Percentiles rank a stretch among this genome's conserved stretches.
Conservation (phyloP, 2,113 vertebrate species). For the Chaetura pelagica region DNA sequence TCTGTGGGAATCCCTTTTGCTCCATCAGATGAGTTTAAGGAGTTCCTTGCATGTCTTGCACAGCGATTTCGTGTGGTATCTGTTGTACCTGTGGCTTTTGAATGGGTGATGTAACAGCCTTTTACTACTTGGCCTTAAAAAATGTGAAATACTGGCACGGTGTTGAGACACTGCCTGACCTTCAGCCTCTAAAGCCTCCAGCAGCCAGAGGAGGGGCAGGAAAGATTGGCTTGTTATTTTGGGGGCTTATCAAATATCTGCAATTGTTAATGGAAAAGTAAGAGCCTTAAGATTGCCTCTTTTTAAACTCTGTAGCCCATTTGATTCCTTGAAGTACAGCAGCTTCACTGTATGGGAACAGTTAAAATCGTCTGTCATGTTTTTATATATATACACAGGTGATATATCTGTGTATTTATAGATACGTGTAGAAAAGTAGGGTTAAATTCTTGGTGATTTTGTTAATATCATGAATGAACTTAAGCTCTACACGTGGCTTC, state of each 20-base stretch:
- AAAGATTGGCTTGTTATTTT: neutral
- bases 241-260: neutral
- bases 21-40: neutral
- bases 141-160: neutral
- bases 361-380: fast-evolving
- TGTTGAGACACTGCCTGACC: slow-evolving; percentile 29
- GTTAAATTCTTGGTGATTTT: neutral
- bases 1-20: neutral
- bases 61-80: neutral
- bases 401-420: neutral
- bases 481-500: slow-evolving; percentile 25
- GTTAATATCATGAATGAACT: slow-evolving; percentile 43
- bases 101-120: slow-evolving; percentile 28
- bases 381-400: neutral
- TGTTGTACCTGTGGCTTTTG: neutral
- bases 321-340: neutral
- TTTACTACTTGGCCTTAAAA: slow-evolving; percentile 26
- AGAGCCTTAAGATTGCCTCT: neutral
- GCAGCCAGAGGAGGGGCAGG: neutral
- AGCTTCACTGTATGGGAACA: fast-evolving
- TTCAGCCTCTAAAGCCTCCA: slow-evolving; percentile 5
- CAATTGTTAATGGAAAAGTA: neutral
- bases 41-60: fast-evolving
- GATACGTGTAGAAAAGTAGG: neutral
- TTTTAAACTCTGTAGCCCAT: fast-evolving